Evolutionary conservation across 1,140 invertebrate species (phyloP).

Genomic region (Mactra quadrangularis): DNA sequence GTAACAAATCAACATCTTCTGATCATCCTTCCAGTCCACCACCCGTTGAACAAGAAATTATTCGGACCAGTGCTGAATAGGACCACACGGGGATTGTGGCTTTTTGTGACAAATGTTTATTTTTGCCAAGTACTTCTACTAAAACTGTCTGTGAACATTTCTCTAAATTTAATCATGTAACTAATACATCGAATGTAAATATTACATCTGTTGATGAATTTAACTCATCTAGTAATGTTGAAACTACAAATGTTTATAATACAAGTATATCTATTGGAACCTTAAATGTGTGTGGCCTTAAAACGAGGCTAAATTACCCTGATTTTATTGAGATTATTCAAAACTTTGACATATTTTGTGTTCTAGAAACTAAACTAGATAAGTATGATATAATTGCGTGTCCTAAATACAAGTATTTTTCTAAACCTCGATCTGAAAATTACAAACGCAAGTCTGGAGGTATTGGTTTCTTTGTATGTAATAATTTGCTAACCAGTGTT

Average conservation of each 20-base stretch:
- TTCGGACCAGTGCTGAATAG: not conserved
- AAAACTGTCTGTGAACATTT: not conserved
- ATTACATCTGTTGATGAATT: not conserved
- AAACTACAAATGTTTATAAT: not conserved
- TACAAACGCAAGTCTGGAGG: too few species aligned
- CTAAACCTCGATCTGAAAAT: slow-evolving; percentile 4
- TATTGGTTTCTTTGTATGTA: slow-evolving; percentile 2
- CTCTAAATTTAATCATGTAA: not conserved
- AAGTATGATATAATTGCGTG: not conserved
- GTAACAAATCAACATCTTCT: not conserved
- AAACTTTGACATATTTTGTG: not conserved
- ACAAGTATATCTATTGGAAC: not conserved
- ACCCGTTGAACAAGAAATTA: too few species aligned
- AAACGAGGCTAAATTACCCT: slow-evolving; percentile 1
- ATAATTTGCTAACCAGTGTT: not conserved
- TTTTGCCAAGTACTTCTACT: slow-evolving; percentile 12
- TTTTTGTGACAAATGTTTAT: slow-evolving; percentile 2
- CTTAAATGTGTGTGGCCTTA: not conserved
- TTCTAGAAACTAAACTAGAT: not conserved
- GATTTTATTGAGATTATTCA: not conserved
- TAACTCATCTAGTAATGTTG: not conserved
- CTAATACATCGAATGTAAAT: not conserved
- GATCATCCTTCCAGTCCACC: not conserved
- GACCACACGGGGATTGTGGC: slow-evolving; percentile 3
- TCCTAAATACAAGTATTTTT: not conserved